These are phyloP conservation scores for Phengaris alcon DNA, from an alignment of 2,888 invertebrate genomes.

Conservation along the genomic window DNA sequence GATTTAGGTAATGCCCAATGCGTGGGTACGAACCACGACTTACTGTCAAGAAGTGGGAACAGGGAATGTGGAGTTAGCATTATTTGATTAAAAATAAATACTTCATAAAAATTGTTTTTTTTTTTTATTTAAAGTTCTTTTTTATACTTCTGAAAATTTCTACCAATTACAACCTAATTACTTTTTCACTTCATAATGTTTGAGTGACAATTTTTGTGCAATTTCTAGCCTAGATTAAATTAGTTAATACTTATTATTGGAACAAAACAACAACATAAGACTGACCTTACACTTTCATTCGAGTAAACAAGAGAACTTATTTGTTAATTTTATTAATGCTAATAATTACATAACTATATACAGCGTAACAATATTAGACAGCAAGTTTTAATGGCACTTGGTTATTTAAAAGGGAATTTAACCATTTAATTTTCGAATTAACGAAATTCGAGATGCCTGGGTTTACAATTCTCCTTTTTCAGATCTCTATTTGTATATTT, in stretches of 20 bases:
- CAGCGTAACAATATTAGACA: slow-evolving; percentile 5
- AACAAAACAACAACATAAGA: not conserved
- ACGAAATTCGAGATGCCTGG: slow-evolving; percentile 43
- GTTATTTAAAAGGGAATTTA: not conserved
- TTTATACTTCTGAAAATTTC: not conserved
- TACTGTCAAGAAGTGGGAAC: slow-evolving; percentile 53
- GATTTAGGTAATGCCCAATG: slow-evolving; percentile 16
- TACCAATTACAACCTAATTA: not conserved
- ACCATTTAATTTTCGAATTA: too few species aligned
- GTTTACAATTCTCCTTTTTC: slow-evolving; percentile 32
- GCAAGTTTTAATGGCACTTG: slow-evolving; percentile 9
- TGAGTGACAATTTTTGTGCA: slow-evolving; percentile 11
- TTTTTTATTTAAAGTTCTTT: slow-evolving; percentile 43
- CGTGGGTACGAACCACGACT: slow-evolving; percentile 49
- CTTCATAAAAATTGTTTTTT: slow-evolving; percentile 57
- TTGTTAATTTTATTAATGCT: slow-evolving; percentile 19
- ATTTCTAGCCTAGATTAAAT: slow-evolving; percentile 21
- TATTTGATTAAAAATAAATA: slow-evolving; percentile 58
- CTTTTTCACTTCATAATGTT: not conserved
- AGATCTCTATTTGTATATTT: slow-evolving; percentile 38
- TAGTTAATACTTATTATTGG: not conserved
- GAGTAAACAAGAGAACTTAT: not conserved
- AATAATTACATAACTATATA: slow-evolving; percentile 16
- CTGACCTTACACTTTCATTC: not conserved
- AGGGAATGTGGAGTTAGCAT: slow-evolving; percentile 58